phyloP scores from a whole-genome alignment of 2,113 vertebrate species.

The Cryptotis parvus region DNA sequence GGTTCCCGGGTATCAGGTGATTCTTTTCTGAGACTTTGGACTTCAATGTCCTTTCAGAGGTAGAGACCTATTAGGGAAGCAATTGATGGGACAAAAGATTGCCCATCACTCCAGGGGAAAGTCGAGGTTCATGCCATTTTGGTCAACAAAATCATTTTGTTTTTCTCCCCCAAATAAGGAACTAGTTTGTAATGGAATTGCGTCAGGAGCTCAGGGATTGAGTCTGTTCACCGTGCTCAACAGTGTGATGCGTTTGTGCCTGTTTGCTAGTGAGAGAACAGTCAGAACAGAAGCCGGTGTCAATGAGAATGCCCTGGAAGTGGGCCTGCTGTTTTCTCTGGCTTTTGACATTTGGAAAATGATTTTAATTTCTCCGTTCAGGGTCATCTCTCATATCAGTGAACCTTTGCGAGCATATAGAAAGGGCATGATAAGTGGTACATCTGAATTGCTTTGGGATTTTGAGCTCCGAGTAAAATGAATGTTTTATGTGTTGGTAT shows the following conservation, averaged over 20 bases:
- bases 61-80: conserved; percentile 2
- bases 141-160: conserved; percentile 36
- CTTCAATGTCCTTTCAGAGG: conserved; percentile 23
- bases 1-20: not conserved
- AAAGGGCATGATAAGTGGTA: not conserved
- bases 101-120: not conserved
- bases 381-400: conserved; percentile 41
- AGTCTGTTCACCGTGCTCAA: not conserved
- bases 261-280: not conserved
- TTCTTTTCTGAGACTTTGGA: not conserved
- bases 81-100: conserved; percentile 57
- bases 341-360: conserved; percentile 65
- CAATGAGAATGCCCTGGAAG: not conserved
- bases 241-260: not conserved
- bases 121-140: no score
- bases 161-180: not conserved
- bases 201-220: not conserved
- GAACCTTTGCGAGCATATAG: conserved; percentile 1
- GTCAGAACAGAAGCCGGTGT: not conserved
- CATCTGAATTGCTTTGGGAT: not conserved
- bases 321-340: not conserved
- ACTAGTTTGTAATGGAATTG: not conserved
- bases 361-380: conserved; percentile 45
- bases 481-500: not conserved
- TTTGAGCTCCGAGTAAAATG: not conserved